Conservation (phyloP, 2,113 vertebrate species). For the Ursus arctos region DNA sequence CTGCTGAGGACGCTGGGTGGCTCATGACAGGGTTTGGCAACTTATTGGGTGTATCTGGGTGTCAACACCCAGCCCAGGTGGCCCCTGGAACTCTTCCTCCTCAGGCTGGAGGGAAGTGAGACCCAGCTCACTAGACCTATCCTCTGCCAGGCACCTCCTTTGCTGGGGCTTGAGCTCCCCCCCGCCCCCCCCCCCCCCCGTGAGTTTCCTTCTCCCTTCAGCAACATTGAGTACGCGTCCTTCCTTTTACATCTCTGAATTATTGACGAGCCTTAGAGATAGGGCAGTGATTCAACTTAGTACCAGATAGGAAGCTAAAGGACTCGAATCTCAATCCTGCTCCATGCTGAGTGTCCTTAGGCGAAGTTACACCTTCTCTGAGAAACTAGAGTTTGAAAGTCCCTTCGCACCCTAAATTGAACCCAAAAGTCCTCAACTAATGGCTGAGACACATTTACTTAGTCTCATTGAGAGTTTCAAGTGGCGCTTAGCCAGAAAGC, state of each 20-base stretch:
- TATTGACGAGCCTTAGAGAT: not conserved
- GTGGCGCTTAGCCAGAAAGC: slow-evolving; percentile 2
- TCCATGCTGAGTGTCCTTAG: not conserved
- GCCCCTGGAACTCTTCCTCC: slow-evolving; percentile 59
- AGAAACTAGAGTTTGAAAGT: not conserved
- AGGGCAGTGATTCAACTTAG: not conserved
- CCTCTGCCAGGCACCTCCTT: not conserved
- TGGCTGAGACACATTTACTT: not conserved
- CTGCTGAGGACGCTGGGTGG: slow-evolving; percentile 60
- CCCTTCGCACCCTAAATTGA: not conserved
- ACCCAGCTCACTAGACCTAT: not conserved
- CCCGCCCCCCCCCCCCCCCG: not conserved
- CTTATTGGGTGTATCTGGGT: slow-evolving; percentile 63
- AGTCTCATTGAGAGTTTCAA: not conserved
- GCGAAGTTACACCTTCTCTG: not conserved
- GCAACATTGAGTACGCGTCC: not conserved
- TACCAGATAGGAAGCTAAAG: not conserved
- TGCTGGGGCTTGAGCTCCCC: not conserved
- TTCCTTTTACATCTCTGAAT: not conserved
- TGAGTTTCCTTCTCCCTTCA: slow-evolving; percentile 19
- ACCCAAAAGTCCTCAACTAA: not conserved
- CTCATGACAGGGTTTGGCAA: slow-evolving; percentile 71
- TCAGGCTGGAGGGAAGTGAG: slow-evolving; percentile 14
- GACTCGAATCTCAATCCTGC: not conserved
- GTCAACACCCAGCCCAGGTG: slow-evolving; percentile 65